Evolutionary conservation across 1,140 invertebrate genomes (phyloP).

Genomic region (Aphidius gifuensis): DNA sequence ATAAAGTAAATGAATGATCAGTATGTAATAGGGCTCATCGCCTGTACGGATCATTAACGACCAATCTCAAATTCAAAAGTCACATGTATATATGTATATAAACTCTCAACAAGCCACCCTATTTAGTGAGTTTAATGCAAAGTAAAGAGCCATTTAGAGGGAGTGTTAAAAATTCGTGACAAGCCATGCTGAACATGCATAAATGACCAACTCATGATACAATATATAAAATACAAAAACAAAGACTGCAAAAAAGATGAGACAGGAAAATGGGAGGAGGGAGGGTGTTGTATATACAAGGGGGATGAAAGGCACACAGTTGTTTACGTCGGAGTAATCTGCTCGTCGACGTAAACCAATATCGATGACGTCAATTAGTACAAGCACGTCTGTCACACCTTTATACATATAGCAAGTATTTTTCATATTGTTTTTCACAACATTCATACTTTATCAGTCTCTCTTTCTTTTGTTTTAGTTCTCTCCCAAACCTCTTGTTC

Average conservation of each 20-base stretch:
- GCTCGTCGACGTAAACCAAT: conserved; percentile 55
- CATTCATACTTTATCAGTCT: conserved; percentile 27
- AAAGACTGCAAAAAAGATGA: conserved; percentile 1
- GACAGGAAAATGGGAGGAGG: conserved; percentile 28
- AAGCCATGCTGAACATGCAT: conserved; percentile 1
- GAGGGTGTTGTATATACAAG: not conserved
- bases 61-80: not conserved
- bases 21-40: conserved; percentile 10
- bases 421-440: not conserved
- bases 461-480: conserved; percentile 18
- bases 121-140: not conserved
- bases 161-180: conserved; percentile 50
- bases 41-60: conserved; percentile 23
- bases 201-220: not conserved
- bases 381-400: conserved; percentile 28
- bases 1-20: conserved; percentile 13
- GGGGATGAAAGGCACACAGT: conserved; percentile 34
- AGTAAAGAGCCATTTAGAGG: conserved; percentile 8
- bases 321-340: conserved; percentile 55
- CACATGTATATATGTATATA: not conserved
- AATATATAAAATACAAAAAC: not conserved
- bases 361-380: conserved; percentile 58
- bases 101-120: too few relatives aligned
- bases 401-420: conserved; percentile 21
- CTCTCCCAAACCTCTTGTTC: conserved; percentile 8